Conservation (phyloP, 2,888 invertebrate genomes). For the Mythimna albipuncta region DNA sequence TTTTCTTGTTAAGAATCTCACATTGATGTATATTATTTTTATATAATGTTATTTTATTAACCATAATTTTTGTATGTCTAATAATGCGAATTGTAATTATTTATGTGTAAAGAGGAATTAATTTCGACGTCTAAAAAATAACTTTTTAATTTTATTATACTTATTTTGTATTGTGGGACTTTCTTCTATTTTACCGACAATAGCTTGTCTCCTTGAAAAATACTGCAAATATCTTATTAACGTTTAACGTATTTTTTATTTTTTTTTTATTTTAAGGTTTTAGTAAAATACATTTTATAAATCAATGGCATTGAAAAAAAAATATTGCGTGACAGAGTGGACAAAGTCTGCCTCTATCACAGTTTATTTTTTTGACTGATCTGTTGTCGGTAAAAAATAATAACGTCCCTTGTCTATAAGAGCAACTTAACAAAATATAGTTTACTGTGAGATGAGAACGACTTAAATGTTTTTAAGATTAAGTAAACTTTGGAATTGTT, state of each 20-base stretch:
- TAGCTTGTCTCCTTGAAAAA: too few relatives aligned
- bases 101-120: not conserved
- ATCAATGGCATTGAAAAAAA: too few relatives aligned
- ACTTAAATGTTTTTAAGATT: not conserved
- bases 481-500: not conserved
- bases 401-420: too few relatives aligned
- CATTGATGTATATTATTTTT: slow-evolving; percentile 42
- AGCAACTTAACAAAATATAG: too few relatives aligned
- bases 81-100: slow-evolving; percentile 11
- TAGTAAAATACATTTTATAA: too few relatives aligned
- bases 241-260: too few relatives aligned
- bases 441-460: not conserved
- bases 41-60: slow-evolving; percentile 33
- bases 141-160: not conserved
- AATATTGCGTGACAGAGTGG: too few relatives aligned
- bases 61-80: slow-evolving; percentile 13
- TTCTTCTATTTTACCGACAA: not conserved
- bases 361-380: too few relatives aligned
- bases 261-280: too few relatives aligned
- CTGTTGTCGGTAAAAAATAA: too few relatives aligned
- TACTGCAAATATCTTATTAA: too few relatives aligned
- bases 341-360: too few relatives aligned
- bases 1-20: slow-evolving; percentile 51
- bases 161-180: slow-evolving; percentile 12
- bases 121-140: not conserved